phyloP scores from a whole-genome alignment of 2,113 vertebrate genomes.

The Tragulus kanchil region DNA sequence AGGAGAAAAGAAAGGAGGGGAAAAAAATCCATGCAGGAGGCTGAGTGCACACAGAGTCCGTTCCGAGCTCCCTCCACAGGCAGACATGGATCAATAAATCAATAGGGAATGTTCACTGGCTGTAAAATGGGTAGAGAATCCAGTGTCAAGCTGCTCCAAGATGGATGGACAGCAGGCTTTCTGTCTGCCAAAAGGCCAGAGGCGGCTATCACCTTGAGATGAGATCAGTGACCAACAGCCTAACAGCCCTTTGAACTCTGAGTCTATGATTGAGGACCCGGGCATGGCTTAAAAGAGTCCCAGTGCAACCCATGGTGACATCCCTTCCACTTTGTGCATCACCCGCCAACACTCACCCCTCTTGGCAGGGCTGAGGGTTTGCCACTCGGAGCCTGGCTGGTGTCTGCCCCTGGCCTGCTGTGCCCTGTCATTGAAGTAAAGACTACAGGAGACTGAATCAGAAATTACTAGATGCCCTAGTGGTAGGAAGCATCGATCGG shows the following conservation, averaged over 20 bases:
- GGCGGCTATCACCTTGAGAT: conserved; percentile 92
- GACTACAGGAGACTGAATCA: conserved; percentile 88
- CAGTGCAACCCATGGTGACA: conserved; percentile 27
- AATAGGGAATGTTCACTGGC: conserved; percentile 97
- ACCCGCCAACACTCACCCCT: neutral
- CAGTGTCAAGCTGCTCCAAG: conserved; percentile 94
- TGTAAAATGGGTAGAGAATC: conserved; percentile 96
- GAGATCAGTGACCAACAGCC: conserved; percentile 87
- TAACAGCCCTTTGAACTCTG: conserved; percentile 87
- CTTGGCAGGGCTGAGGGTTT: conserved; percentile 64
- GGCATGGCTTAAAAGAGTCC: conserved; percentile 83
- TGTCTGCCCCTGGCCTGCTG: conserved; percentile 88
- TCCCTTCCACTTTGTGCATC: conserved; percentile 11
- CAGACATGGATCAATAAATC: conserved; percentile 99
- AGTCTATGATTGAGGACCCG: conserved; percentile 90
- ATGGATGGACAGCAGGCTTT: conserved; percentile 94
- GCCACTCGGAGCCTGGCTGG: conserved; percentile 71
- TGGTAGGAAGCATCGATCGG: conserved; percentile 93
- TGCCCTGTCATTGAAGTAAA: conserved; percentile 92
- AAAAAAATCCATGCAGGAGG: conserved; percentile 94
- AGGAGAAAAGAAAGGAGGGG: conserved; percentile 85
- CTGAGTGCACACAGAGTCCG: conserved; percentile 93
- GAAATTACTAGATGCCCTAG: conserved; percentile 91
- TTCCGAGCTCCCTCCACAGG: conserved; percentile 93
- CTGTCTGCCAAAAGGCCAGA: conserved; percentile 90